Base-by-base conservation (phyloP, 1,140 invertebrate species). In the Linepithema humile region DNA sequence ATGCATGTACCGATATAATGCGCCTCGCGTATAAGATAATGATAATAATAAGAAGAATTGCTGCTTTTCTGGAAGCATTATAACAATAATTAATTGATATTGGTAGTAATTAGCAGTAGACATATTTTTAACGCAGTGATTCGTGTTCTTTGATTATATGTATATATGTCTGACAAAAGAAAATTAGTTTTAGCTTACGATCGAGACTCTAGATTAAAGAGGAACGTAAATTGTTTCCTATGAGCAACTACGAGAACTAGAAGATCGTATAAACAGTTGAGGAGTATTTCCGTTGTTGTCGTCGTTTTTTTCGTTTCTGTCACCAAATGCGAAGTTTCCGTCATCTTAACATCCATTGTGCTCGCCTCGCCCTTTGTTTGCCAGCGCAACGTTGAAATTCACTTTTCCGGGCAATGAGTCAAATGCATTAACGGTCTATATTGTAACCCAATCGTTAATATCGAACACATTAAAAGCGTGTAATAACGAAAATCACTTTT, bases 81-180 rank as follows among this genome's bases (percentile, higher is more conserved):
- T n/a, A 72, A 88, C 50, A 88, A 84, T 78, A 87, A 84, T 60
- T 78, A 62, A 75, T 75, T 48, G 32, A 2, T 2, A 40, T 20
- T 15, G 9, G 15, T 23, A 64, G 26, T 53, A 53, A 78, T 67
- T 77, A 67, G 23, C 29, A 12, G 17, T 26, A 32, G 15, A 62
- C 20, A 3, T 26, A 69, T 69, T 5, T 38, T 20, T 29, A 3
- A 67, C 29, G 12, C 20, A n/a, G 12, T n/a, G 1, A 50, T 75
- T 64, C 29, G 12, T 9, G 32, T 55, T 53, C 17, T 38, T 78
- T 2, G 45, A 29, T 38, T 38, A 67, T 53, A 17, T 43, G 32
- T 40, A 1, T 53, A 3, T 12, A 45, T n/a, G n/a, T n/a, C n/a
- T n/a, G 23, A 40, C 6, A 23, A 20, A 26, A 69, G 17, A 67